Percentiles rank a stretch among this genome's conserved stretches.
Evolutionary conservation across 2,888 invertebrate genomes (phyloP).

Genomic region (Orthonychiurus folsomi): DNA sequence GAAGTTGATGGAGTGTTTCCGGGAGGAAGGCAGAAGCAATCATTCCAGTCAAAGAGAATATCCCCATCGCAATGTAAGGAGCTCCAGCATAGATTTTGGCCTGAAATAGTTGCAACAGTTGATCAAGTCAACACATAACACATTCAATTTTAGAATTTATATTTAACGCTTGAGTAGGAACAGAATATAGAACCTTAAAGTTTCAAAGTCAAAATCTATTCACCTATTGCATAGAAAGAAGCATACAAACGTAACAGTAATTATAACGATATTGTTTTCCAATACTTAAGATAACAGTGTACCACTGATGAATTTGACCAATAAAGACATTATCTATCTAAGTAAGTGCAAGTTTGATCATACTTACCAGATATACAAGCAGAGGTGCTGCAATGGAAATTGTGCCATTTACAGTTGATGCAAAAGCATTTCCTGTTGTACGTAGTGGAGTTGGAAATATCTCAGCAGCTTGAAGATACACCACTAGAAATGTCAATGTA

Average conservation of each 20-base stretch:
- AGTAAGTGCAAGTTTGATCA: too few species aligned
- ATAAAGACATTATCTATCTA: too few species aligned
- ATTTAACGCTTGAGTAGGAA: too few species aligned
- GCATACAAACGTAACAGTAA: too few species aligned
- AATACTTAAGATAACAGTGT: too few species aligned
- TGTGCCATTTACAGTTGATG: slow-evolving; percentile 51
- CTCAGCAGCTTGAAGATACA: slow-evolving; percentile 52
- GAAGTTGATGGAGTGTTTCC: slow-evolving; percentile 55
- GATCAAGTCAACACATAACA: too few species aligned
- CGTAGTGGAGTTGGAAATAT: slow-evolving; percentile 59
- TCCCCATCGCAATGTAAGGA: slow-evolving; percentile 20
- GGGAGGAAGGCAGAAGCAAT: slow-evolving; percentile 51
- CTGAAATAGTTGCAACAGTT: neutral
- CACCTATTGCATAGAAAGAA: too few species aligned
- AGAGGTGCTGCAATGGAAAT: slow-evolving; percentile 54
- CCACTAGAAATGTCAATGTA: slow-evolving; percentile 53
- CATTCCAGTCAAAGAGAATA: slow-evolving; percentile 39
- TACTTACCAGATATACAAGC: slow-evolving; percentile 53
- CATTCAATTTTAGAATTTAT: too few species aligned
- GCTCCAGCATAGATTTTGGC: slow-evolving; percentile 7
- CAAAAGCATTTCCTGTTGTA: slow-evolving; percentile 56
- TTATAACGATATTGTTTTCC: too few species aligned
- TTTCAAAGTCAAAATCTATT: too few species aligned
- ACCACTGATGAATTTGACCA: too few species aligned
- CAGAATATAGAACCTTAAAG: too few species aligned